Base-by-base conservation (phyloP, 1,140 invertebrate genomes). In the Pararge aegeria region DNA sequence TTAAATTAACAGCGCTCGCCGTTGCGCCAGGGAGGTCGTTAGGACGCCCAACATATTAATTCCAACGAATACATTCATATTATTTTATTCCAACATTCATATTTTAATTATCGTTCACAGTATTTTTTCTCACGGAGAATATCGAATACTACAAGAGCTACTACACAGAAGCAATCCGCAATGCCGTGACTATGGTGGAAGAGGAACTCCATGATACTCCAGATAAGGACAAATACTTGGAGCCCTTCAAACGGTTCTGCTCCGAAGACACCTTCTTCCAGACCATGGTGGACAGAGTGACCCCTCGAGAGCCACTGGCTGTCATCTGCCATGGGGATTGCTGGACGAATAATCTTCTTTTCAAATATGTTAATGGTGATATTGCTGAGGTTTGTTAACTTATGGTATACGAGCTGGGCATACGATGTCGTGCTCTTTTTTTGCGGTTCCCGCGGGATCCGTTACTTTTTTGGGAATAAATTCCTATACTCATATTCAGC, bases 271-370 rank as follows among this genome's bases (percentile, higher is more conserved):
- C 91, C 1, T 94, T 94, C 72, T 95, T 95, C 68, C 89, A 90
- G 0, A 92, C 91, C 0, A 95, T 95, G 94, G 91, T 94, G 37
- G 89, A 93, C 20, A 69, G 94, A 54, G 93, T 93, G 1, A 85
- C 91, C 1, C 87, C 92, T 0, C 87, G 91, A 61, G 93, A 94
- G 15, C 91, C 93, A 0, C 75, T 94, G 15, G 93, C 93, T 0
- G 93, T 94, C 3, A 93, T 95, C 55, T 93, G 93, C 56, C 94
- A 95, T 63, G 94, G 94, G 0, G 94, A 95, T 60, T 95, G 94
- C 72, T 95, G 94, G 94, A 94, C 94, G 0, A 95, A 95, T 64
- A 95, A 95, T 77, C 92, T 95, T 63, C 69, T 95, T 0, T 95
- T 95, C 69, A 87, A 90, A 46, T 93, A 93, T 60, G 89, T 91